These are phyloP conservation scores for Vombatus ursinus DNA, from an alignment of 2,113 vertebrate species.

Conservation along the genomic window DNA sequence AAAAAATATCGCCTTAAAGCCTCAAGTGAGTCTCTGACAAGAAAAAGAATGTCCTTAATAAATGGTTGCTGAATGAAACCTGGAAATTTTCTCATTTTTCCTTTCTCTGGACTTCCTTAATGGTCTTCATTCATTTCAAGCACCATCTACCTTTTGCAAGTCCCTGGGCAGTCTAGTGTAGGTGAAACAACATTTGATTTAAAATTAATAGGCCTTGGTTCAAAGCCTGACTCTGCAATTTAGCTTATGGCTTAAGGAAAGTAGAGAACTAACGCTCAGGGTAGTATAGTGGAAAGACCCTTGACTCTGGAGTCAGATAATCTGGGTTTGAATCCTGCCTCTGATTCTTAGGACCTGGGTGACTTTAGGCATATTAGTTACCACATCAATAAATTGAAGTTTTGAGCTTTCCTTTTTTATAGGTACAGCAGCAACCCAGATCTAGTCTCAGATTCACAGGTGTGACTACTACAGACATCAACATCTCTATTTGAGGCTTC, in stretches of 20 bases:
- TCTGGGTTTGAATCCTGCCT: background rate
- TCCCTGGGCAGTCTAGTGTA: background rate
- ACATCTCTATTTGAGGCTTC: background rate
- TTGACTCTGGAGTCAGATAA: background rate
- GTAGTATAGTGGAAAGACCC: background rate
- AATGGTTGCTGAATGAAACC: constrained; percentile 6
- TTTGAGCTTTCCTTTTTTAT: background rate
- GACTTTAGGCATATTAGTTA: background rate
- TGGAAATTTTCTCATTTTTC: constrained; percentile 48
- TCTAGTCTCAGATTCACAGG: background rate
- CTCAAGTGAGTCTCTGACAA: background rate
- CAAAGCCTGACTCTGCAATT: background rate
- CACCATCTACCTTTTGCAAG: constrained; percentile 23
- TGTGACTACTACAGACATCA: background rate
- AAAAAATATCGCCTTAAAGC: background rate
- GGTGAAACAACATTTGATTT: background rate
- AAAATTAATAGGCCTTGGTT: background rate
- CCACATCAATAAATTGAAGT: background rate
- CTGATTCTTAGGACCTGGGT: background rate
- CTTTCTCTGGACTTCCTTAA: constrained; percentile 24
- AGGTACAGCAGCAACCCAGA: background rate
- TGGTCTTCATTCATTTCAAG: constrained; percentile 45
- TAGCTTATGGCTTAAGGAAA: background rate
- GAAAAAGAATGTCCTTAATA: background rate
- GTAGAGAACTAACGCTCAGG: background rate